Conservation (phyloP, 2,113 vertebrate genomes). For the Pyxicephalus adspersus region DNA sequence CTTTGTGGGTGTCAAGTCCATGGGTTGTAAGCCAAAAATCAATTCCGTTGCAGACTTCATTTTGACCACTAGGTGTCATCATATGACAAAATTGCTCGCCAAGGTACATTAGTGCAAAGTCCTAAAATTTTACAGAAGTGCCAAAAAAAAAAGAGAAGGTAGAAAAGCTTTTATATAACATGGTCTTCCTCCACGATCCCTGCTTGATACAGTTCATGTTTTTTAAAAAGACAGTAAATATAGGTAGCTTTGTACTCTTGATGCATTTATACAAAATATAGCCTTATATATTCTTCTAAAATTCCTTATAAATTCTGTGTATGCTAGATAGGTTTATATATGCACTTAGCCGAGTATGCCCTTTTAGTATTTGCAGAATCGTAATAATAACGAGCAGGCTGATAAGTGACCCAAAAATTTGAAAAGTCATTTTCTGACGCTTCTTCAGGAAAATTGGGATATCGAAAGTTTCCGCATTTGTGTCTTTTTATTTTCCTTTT, state of each 20-base stretch:
- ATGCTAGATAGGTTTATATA: slow-evolving; percentile 40
- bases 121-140: no score
- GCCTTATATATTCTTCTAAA: slow-evolving; percentile 41
- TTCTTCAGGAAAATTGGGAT: slow-evolving; percentile 64
- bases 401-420: slow-evolving; percentile 68
- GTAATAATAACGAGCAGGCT: slow-evolving; percentile 22
- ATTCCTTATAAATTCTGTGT: slow-evolving; percentile 42
- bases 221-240: slow-evolving; percentile 36
- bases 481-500: slow-evolving; percentile 54
- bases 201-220: not conserved
- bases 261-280: slow-evolving; percentile 31
- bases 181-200: not conserved
- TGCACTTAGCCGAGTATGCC: slow-evolving; percentile 31
- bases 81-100: not conserved
- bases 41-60: not conserved
- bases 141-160: not conserved
- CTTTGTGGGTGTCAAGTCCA: no score
- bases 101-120: not conserved
- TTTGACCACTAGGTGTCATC: slow-evolving; percentile 40
- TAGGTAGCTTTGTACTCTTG: slow-evolving; percentile 29
- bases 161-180: no score
- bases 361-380: slow-evolving; percentile 15
- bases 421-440: slow-evolving; percentile 67
- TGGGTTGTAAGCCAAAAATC: not conserved
- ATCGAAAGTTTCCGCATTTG: slow-evolving; percentile 60